phyloP scores from a whole-genome alignment of 2,797 vertebrate species.

The Poeciliopsis gracilis region DNA sequence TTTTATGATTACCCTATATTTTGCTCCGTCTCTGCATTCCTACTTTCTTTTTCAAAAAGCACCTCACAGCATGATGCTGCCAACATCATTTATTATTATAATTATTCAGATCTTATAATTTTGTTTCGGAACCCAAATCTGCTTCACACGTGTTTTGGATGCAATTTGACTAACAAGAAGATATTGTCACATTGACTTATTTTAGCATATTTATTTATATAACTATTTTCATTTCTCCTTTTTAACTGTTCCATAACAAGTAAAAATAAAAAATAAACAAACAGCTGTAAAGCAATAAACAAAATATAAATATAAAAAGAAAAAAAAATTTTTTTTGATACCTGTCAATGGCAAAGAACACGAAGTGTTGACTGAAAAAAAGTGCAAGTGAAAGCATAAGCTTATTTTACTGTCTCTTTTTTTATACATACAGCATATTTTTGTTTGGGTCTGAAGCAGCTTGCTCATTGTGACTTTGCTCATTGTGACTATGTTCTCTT shows the following conservation, averaged over 20 bases:
- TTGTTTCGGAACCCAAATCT: background rate
- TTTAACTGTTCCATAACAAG: too few species aligned
- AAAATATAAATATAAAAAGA: too few species aligned
- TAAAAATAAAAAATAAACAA: too few species aligned
- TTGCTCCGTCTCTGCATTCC: background rate
- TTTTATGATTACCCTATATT: background rate
- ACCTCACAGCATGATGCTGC: background rate
- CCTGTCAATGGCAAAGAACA: too few species aligned
- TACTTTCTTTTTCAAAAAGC: background rate
- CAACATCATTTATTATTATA: background rate
- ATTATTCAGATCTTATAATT: background rate
- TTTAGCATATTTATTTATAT: too few species aligned
- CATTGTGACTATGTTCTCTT: background rate
- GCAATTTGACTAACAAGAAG: background rate
- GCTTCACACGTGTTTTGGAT: background rate
- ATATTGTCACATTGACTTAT: background rate
- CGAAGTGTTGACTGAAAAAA: too few species aligned
- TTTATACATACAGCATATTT: background rate
- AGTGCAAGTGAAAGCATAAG: too few species aligned
- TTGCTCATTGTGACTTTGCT: background rate
- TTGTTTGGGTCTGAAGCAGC: background rate
- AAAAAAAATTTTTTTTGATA: too few species aligned
- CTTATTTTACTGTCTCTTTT: too few species aligned
- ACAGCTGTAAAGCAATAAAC: too few species aligned
- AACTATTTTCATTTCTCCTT: too few species aligned